Evolutionary conservation across 2,113 vertebrate species (phyloP).

Genomic region (Arvicanthis niloticus): DNA sequence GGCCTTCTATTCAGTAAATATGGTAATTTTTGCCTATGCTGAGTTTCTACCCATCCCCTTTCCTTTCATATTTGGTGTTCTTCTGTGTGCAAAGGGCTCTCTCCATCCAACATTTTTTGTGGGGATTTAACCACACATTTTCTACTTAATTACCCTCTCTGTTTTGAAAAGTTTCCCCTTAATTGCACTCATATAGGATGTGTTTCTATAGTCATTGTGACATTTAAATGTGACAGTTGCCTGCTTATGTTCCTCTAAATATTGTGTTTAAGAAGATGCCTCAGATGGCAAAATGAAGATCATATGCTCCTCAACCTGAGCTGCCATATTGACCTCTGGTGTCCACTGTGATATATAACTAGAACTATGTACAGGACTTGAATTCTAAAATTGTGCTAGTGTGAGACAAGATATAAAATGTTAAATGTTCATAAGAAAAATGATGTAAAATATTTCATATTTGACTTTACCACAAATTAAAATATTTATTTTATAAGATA

Average conservation of each 20-base stretch:
- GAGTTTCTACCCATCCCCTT: conserved; percentile 74
- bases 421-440: neutral
- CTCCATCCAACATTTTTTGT: conserved; percentile 80
- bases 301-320: neutral
- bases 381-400: neutral
- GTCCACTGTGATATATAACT: neutral
- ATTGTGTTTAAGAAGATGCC: conserved; percentile 58
- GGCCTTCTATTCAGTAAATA: conserved; percentile 81
- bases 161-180: conserved; percentile 82
- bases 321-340: neutral
- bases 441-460: neutral
- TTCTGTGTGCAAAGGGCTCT: conserved; percentile 75
- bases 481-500: neutral
- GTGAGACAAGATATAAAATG: neutral
- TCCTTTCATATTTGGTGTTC: conserved; percentile 80
- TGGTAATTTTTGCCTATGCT: conserved; percentile 81
- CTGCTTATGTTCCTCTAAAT: conserved; percentile 69
- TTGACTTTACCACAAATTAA: neutral
- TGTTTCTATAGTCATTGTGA: conserved; percentile 76
- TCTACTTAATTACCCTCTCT: conserved; percentile 83
- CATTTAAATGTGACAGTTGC: conserved; percentile 78
- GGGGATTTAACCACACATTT: conserved; percentile 81
- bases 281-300: conserved; percentile 50
- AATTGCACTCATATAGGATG: conserved; percentile 79
- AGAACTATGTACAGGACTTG: too few species aligned